Base-by-base conservation (phyloP, 2,113 vertebrate species). In the Probosciger aterrimus region DNA sequence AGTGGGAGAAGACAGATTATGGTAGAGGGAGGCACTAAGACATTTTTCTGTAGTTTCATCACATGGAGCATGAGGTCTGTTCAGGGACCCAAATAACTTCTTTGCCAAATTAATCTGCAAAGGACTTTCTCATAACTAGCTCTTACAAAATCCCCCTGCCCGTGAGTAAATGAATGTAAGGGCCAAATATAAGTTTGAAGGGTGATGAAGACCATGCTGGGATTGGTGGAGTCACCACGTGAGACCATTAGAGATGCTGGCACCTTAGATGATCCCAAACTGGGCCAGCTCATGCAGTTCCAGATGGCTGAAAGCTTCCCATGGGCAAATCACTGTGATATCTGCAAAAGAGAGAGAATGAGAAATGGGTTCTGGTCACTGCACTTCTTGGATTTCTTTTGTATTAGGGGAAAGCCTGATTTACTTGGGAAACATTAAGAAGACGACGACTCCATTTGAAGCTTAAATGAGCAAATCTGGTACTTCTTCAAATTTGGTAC, bases 281-380 rank as follows among this genome's bases (percentile, higher is more conserved):
- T 98, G 98, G 62, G 98, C 98, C 7, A 98, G 95, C 86, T 98
- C 98, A 0, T 98, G 98, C 47, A 98, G 86, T 81, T 98, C 98
- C 94, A 98, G 95, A 67, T 98, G 98, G 74, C 97, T 98, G 94
- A 98, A 98, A 7, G 98, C 98, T 96, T 98, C 98, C 98, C 98
- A 98, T 46, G 98, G 98, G 70, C 98, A 98, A 90, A 98, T 98
- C 90, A 98, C 98, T 0, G 98, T 98, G 89, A 98, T 98, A 93
- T 98, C 98, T 98, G 92, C 57, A 95, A 93, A 81, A 96, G 12
- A 97, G 23, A 62, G 31, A 94, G 30, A 92, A 93, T 14, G 25
- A 83, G 65, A 88, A 94, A 64, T 24, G 11, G 15, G 13, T 59
- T 83, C 74, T 91, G 22, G 8, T 80, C 62, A 76, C 7, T 37